A percentile compares a stretch with the other conserved stretches of the same genome.
Evolutionary conservation across 1,140 invertebrate genomes (phyloP).

Genomic region (Phymorhynchus buccinoides): DNA sequence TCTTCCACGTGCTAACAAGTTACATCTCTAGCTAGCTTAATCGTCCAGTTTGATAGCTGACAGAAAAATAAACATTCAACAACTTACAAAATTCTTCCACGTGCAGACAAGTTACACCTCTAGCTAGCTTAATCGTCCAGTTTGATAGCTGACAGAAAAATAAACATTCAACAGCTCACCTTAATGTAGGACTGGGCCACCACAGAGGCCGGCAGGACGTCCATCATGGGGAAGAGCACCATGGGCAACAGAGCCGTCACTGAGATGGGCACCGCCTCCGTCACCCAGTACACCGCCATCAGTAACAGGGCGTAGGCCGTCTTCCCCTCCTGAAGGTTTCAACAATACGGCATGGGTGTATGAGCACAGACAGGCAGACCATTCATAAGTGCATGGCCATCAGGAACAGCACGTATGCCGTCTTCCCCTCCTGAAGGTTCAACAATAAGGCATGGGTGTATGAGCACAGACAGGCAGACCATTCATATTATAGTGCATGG

Average conservation of each 20-base stretch:
- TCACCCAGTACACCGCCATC: slow-evolving; percentile 90
- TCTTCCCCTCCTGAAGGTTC: not conserved
- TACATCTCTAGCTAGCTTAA: too few relatives aligned
- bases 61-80: too few relatives aligned
- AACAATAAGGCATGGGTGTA: not conserved
- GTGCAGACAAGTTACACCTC: too few relatives aligned
- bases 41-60: too few relatives aligned
- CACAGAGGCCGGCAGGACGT: slow-evolving; percentile 63
- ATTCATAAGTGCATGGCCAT: not conserved
- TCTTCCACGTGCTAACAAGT: too few relatives aligned
- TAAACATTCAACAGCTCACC: too few relatives aligned
- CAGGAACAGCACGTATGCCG: not conserved
- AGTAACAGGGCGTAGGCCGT: slow-evolving; percentile 86
- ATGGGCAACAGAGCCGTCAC: slow-evolving; percentile 88
- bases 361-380: slow-evolving; percentile 19
- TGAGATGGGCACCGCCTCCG: slow-evolving; percentile 85
- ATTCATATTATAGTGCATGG: not conserved
- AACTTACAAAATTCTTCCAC: too few relatives aligned
- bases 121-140: too few relatives aligned
- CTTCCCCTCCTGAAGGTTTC: slow-evolving; percentile 64
- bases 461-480: too few relatives aligned
- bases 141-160: too few relatives aligned
- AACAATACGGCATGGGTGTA: too few relatives aligned
- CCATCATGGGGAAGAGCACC: slow-evolving; percentile 82
- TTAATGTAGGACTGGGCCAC: slow-evolving; percentile 50